Percentiles rank a stretch among this genome's conserved stretches.
Conservation (phyloP, 2,797 vertebrate species). For the Hypotaenidia philippensis region DNA sequence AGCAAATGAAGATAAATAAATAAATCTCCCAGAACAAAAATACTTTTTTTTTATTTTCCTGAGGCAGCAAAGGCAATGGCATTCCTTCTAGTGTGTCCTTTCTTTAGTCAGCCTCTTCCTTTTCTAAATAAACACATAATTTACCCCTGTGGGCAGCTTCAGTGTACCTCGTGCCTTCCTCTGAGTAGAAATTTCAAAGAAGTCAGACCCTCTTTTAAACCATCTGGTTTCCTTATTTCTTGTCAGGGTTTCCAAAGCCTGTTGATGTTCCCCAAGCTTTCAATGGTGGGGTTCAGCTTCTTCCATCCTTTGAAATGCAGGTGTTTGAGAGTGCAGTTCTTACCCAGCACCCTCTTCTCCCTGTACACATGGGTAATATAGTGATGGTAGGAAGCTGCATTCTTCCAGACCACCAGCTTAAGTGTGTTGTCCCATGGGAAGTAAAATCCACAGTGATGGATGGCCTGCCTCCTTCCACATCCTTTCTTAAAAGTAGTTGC, state of each 20-base stretch:
- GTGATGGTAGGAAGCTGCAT: not conserved
- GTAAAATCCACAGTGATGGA: not conserved
- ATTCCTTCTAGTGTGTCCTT: not conserved
- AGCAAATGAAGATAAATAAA: not conserved
- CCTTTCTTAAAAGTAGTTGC: not conserved
- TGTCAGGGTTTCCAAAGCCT: not conserved
- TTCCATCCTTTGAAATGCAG: not conserved
- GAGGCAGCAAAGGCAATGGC: not conserved
- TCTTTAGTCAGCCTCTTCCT: not conserved
- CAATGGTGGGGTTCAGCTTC: not conserved
- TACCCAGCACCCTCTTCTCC: not conserved
- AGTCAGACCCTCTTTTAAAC: conserved; percentile 11
- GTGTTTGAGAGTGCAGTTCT: not conserved
- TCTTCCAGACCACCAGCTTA: not conserved
- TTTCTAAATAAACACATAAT: not conserved
- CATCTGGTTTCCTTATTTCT: not conserved
- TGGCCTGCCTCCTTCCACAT: not conserved
- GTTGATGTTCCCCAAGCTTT: not conserved
- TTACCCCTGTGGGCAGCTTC: not conserved
- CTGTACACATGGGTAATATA: not conserved
- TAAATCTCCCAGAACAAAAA: not conserved
- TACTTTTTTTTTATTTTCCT: not conserved
- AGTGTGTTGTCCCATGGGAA: not conserved
- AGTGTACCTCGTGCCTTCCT: not conserved
- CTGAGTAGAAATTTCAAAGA: not conserved